Percentiles rank a stretch among this genome's conserved stretches.
These are phyloP conservation scores for Papilio xuthus DNA, from an alignment of 1,140 invertebrate species.

Conservation along the genomic window DNA sequence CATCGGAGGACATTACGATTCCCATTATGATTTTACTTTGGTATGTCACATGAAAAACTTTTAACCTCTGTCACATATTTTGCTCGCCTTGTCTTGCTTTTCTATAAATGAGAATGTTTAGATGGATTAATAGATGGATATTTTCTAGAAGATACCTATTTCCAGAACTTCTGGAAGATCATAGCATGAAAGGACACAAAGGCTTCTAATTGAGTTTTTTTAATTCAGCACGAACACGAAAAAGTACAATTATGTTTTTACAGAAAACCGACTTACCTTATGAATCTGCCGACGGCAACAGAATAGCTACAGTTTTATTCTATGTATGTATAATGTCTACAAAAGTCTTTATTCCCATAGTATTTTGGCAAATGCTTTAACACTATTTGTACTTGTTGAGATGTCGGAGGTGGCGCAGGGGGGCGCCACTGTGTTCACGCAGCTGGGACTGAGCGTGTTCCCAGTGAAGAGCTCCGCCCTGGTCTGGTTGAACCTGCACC, in stretches of 20 bases:
- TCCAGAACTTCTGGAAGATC: too few relatives aligned
- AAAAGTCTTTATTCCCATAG: background rate
- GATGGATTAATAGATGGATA: too few relatives aligned
- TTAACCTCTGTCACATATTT: constrained; percentile 60
- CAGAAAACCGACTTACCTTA: background rate
- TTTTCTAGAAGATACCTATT: too few relatives aligned
- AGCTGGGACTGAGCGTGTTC: constrained; percentile 90
- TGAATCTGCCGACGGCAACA: constrained; percentile 85
- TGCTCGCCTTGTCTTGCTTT: background rate
- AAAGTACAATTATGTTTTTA: background rate
- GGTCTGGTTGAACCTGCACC: constrained; percentile 97
- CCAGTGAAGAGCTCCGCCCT: constrained; percentile 95
- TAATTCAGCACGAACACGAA: background rate
- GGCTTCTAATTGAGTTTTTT: too few relatives aligned
- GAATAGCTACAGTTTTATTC: constrained; percentile 96
- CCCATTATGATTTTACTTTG: constrained; percentile 98
- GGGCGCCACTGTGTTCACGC: constrained; percentile 97
- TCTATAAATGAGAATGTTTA: too few relatives aligned
- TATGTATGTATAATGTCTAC: constrained; percentile 86
- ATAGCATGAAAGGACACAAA: too few relatives aligned
- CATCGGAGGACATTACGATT: constrained; percentile 99
- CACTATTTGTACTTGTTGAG: constrained; percentile 75
- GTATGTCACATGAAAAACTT: constrained; percentile 75
- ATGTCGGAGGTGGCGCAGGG: constrained; percentile 98
- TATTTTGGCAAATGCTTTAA: background rate